Evolutionary conservation across 2,113 vertebrate genomes (phyloP), one percentile per base, ranked within the genome.

Genomic region (Platycercus adscitus): DNA sequence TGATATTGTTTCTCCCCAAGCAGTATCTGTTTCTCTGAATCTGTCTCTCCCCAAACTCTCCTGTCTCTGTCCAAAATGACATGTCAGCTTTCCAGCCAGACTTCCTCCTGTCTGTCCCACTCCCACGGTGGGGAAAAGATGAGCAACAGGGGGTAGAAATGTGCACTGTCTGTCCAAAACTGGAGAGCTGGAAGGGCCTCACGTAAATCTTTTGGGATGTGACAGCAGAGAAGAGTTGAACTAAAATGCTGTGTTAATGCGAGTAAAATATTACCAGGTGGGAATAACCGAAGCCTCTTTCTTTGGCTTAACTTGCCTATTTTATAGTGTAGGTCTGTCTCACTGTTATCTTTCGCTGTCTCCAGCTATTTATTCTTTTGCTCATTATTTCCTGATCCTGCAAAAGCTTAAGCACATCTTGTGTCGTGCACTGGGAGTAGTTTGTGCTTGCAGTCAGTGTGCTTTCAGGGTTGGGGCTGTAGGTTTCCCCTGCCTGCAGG

Each of bases 41-140:
- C 20, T 29, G 2, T 46, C 19, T 77, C 19, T 47, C 60, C 43
- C 39, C 3, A 33, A 8, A 41, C n/a, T 69, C 39, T 55, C 13
- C 23, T 31, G 4, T 47, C 29, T 72, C 46, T 35, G 43, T 39
- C 43, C 26, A 8, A 35, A 60, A 13, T 0, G 4, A 14, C 10
- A 4, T 5, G 18, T 29, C 58, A 28, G 35, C 63, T 70, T 35
- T 63, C 81, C 55, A 29, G 44, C 44, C 37, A 7, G 53, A 29
- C 35, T 71, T 76, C 46, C 21, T 35, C 28, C 47, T 55, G 25
- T 26, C 15, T 21, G 21, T 24, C 33, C 56, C 18, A 3, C 25
- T 9, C 2, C 1, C 5, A 3, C 19, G 2, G 17, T 4, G 9
- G 39, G 35, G 21, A 29, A 20, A 52, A 13, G 25, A 10, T 35